These are phyloP conservation scores for Pygmarrhopalites habei DNA, from an alignment of 1,140 invertebrate genomes.

Conservation along the genomic window DNA sequence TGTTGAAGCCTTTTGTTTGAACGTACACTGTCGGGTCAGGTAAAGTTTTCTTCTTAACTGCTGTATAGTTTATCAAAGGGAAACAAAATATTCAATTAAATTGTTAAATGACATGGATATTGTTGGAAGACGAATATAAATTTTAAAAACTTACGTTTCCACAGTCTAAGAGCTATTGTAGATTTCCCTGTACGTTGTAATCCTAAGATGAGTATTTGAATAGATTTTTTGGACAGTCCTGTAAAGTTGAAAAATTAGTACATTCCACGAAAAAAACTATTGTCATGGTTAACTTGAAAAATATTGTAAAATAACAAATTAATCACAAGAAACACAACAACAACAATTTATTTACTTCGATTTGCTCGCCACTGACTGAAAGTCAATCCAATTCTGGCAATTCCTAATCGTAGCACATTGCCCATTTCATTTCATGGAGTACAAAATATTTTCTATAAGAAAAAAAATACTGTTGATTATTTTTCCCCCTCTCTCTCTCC, in stretches of 20 bases:
- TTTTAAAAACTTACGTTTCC: slow-evolving; percentile 17
- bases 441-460: no score
- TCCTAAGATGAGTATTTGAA: slow-evolving; percentile 24
- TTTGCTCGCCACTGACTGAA: slow-evolving; percentile 14
- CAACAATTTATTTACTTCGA: slow-evolving; percentile 2
- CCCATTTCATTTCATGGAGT: slow-evolving; percentile 6
- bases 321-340: no score
- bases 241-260: background rate
- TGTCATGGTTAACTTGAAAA: no score
- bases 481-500: no score
- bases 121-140: no score
- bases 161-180: slow-evolving; percentile 20
- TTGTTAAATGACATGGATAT: no score
- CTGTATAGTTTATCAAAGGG: no score
- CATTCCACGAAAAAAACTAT: no score
- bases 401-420: slow-evolving; percentile 26
- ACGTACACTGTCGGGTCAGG: slow-evolving; percentile 23
- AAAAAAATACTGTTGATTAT: no score
- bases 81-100: no score
- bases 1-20: slow-evolving; percentile 27
- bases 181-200: slow-evolving; percentile 19
- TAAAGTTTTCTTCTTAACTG: slow-evolving; percentile 17
- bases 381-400: slow-evolving; percentile 20
- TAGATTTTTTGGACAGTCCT: slow-evolving; percentile 12
- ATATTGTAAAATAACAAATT: no score